Percentiles rank a stretch among this genome's conserved stretches.
Conservation (phyloP, 2,797 vertebrate species). For the Paedocypris micromegethes region DNA sequence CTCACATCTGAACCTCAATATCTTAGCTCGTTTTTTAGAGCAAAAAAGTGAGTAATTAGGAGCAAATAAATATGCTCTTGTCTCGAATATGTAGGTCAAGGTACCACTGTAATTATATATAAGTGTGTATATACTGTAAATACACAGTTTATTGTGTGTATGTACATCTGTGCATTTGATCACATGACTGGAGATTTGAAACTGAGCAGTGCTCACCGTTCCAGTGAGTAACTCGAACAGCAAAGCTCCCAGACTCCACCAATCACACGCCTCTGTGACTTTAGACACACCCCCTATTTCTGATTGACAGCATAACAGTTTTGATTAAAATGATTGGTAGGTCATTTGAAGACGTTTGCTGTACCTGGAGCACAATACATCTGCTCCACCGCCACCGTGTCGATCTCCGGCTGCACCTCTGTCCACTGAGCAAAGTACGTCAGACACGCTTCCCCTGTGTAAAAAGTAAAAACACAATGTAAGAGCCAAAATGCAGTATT, state of each 20-base stretch:
- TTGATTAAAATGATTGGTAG: not conserved
- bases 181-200: too few relatives aligned
- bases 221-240: constrained; percentile 91
- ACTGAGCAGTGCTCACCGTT: constrained; percentile 69
- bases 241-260: constrained; percentile 94
- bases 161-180: too few relatives aligned
- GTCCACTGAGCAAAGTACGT: constrained; percentile 98
- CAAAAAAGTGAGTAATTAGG: too few relatives aligned
- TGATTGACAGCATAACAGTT: constrained; percentile 53
- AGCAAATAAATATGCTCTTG: too few relatives aligned
- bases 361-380: constrained; percentile 96
- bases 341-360: not conserved
- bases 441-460: constrained; percentile 82
- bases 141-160: too few relatives aligned
- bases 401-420: constrained; percentile 85
- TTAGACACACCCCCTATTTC: constrained; percentile 86
- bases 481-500: not conserved
- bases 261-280: constrained; percentile 89
- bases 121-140: too few relatives aligned
- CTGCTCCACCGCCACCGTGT: constrained; percentile 75
- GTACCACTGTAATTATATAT: too few relatives aligned
- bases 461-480: constrained; percentile 30
- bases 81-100: too few relatives aligned
- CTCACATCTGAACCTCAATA: too few relatives aligned
- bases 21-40: too few relatives aligned